phyloP scores from a whole-genome alignment of 2,113 vertebrate species.

The Tupaia tana region DNA sequence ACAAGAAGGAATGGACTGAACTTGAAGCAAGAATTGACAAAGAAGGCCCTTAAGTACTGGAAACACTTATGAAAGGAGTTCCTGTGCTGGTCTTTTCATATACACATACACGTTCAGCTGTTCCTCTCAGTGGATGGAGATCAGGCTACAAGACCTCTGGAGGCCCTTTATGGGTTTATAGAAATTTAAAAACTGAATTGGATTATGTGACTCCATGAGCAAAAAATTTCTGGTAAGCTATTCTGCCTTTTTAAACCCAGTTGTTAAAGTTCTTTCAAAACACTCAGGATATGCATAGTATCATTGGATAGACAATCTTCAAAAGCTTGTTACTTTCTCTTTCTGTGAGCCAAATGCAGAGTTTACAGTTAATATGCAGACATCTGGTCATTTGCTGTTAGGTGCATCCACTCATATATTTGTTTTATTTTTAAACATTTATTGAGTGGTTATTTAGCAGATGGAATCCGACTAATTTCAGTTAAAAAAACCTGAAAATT shows the following conservation, averaged over 20 bases:
- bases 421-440: conserved; percentile 33
- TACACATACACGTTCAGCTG: conserved; percentile 25
- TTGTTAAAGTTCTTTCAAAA: conserved; percentile 56
- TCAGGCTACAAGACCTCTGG: conserved; percentile 35
- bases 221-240: conserved; percentile 63
- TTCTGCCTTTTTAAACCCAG: conserved; percentile 45
- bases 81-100: conserved; percentile 37
- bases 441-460: background rate
- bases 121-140: conserved; percentile 15
- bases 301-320: conserved; percentile 20
- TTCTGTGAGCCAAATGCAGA: background rate
- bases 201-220: conserved; percentile 26
- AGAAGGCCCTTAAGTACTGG: conserved; percentile 59
- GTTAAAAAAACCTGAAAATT: background rate
- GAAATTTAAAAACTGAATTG: conserved; percentile 63
- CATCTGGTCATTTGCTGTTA: conserved; percentile 23
- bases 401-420: background rate
- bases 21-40: conserved; percentile 73
- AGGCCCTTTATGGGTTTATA: conserved; percentile 53
- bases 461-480: background rate
- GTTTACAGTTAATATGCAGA: background rate
- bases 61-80: conserved; percentile 66
- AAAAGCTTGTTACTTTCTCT: background rate
- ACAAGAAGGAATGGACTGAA: conserved; percentile 45
- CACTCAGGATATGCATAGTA: conserved; percentile 17